Evolutionary conservation across 2,888 invertebrate species (phyloP).

Genomic region (Trissolcus brochymenae): DNA sequence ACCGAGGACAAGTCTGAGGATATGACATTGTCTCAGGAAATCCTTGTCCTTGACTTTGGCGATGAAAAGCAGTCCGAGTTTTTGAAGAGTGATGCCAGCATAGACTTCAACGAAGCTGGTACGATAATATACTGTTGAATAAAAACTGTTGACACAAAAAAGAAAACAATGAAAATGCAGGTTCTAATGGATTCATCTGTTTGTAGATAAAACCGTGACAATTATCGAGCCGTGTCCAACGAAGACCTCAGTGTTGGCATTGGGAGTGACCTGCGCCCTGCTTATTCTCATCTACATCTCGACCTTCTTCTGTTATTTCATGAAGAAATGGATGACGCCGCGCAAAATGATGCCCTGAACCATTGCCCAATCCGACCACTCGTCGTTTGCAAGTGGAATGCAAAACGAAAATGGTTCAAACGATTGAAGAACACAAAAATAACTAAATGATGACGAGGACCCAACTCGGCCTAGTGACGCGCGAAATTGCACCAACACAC

Average conservation of each 20-base stretch:
- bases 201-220: constrained; percentile 91
- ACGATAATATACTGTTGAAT: constrained; percentile 40
- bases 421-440: constrained; percentile 22
- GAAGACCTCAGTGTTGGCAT: constrained; percentile 91
- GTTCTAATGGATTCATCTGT: constrained; percentile 23
- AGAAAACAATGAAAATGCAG: neutral
- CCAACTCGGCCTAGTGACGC: constrained; percentile 54
- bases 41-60: constrained; percentile 93
- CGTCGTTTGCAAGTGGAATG: constrained; percentile 28
- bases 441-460: constrained; percentile 31
- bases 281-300: constrained; percentile 92
- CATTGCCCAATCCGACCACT: constrained; percentile 11
- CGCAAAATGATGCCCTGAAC: constrained; percentile 86
- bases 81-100: constrained; percentile 86
- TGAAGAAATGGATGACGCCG: constrained; percentile 93
- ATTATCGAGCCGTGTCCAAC: constrained; percentile 94
- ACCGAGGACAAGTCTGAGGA: constrained; percentile 85
- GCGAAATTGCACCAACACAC: constrained; percentile 48
- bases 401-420: constrained; percentile 36
- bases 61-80: constrained; percentile 91
- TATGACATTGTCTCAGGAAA: constrained; percentile 96
- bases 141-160: neutral
- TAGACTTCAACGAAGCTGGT: constrained; percentile 77
- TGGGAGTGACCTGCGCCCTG: constrained; percentile 93
- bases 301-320: constrained; percentile 94